phyloP scores from a whole-genome alignment of 2,888 invertebrate genomes.

The Troilus luridus region DNA sequence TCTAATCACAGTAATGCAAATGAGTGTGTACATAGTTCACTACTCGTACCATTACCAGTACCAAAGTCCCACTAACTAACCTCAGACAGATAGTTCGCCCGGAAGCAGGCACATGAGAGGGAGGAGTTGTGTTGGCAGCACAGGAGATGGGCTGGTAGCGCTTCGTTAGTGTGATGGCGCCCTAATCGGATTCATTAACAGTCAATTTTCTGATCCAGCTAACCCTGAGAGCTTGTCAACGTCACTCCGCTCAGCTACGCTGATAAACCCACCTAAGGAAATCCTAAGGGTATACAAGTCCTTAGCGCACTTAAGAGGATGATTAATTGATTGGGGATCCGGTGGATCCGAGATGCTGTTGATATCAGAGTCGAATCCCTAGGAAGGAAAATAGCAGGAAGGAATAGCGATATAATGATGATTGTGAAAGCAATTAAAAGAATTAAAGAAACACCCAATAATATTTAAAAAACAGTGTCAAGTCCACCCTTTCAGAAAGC shows the following conservation, averaged over 20 bases:
- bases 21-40: not conserved
- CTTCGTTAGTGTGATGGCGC: conserved; percentile 35
- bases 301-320: not conserved
- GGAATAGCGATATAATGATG: not conserved
- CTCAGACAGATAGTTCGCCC: not conserved
- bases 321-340: not conserved
- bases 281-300: not conserved
- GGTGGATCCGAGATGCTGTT: not conserved
- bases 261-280: not conserved
- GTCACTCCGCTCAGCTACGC: not conserved
- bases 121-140: not conserved
- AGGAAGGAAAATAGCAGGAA: not conserved
- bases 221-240: conserved; percentile 30
- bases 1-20: not conserved
- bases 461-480: too few species aligned
- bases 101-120: conserved; percentile 17
- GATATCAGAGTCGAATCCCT: not conserved
- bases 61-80: not conserved
- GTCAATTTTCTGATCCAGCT: conserved; percentile 43
- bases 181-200: conserved; percentile 45
- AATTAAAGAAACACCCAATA: not conserved
- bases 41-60: not conserved
- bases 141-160: not conserved
- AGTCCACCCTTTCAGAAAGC: too few species aligned
- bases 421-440: not conserved